Conservation (phyloP, 2,797 vertebrate species). For the Delichon dasypus region DNA sequence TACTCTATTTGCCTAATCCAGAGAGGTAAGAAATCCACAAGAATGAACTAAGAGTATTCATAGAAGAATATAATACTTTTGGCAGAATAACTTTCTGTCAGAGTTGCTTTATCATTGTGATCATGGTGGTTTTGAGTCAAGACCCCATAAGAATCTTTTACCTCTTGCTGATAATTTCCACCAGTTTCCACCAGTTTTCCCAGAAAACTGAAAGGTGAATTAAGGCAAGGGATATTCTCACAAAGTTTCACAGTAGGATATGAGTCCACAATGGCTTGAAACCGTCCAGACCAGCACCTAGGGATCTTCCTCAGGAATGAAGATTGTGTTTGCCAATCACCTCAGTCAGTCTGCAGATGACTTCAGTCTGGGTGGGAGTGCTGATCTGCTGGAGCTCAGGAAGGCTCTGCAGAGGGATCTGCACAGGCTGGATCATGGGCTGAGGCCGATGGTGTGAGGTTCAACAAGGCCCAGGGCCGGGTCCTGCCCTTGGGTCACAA, state of each 20-base stretch:
- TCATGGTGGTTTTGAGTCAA: fast-evolving
- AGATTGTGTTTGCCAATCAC: background rate
- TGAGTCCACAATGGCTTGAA: background rate
- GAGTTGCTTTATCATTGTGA: background rate
- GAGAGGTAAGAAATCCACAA: background rate
- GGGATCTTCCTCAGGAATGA: background rate
- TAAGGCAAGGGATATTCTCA: background rate
- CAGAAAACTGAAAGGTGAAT: background rate
- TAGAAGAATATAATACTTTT: background rate
- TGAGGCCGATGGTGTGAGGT: fast-evolving
- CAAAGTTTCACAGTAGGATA: background rate
- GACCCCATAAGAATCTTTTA: background rate
- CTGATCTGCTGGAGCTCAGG: background rate
- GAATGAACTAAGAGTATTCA: background rate
- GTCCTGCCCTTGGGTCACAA: background rate
- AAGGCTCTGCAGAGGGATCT: background rate
- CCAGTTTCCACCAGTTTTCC: background rate
- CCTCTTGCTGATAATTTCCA: background rate
- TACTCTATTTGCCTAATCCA: background rate
- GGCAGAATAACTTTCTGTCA: background rate
- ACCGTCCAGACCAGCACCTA: background rate
- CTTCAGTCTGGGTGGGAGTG: background rate
- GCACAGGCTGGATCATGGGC: background rate
- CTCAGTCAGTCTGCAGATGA: fast-evolving
- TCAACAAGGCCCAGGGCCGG: background rate